These are phyloP conservation scores for Thaumetopoea pityocampa DNA, from an alignment of 1,140 invertebrate species.

Conservation along the genomic window DNA sequence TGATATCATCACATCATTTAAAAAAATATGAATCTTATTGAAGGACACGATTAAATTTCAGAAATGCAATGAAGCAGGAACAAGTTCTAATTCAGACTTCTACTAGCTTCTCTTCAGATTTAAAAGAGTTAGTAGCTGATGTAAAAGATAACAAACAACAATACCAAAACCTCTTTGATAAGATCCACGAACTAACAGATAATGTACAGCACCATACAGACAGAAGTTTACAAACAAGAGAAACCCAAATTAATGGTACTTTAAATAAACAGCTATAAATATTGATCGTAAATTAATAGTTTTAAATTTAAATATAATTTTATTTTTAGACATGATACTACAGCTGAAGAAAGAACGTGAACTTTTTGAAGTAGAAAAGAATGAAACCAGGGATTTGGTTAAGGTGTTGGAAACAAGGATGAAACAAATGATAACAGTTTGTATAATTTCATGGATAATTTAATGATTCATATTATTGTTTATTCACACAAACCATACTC, in stretches of 20 bases:
- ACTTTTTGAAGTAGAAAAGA: slow-evolving; percentile 57
- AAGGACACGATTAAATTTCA: too few relatives aligned
- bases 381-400: slow-evolving; percentile 48
- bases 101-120: slow-evolving; percentile 45
- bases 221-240: slow-evolving; percentile 45
- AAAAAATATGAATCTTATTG: too few relatives aligned
- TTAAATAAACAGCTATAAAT: not conserved
- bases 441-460: too few relatives aligned
- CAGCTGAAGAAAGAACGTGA: slow-evolving; percentile 56
- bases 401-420: slow-evolving; percentile 56
- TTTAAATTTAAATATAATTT: not conserved
- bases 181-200: slow-evolving; percentile 38
- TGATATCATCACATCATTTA: not conserved
- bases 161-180: slow-evolving; percentile 41
- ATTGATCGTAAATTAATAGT: not conserved
- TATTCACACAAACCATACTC: too few relatives aligned
- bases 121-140: slow-evolving; percentile 42
- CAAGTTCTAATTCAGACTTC: slow-evolving; percentile 58
- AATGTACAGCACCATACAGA: slow-evolving; percentile 37
- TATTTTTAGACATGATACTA: slow-evolving; percentile 50
- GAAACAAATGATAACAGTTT: slow-evolving; percentile 65
- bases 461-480: too few relatives aligned
- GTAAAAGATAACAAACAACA: slow-evolving; percentile 49
- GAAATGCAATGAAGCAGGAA: slow-evolving; percentile 63
- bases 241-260: slow-evolving; percentile 52